These are phyloP conservation scores for Delia radicum DNA, from an alignment of 1,140 invertebrate species.

Conservation along the genomic window DNA sequence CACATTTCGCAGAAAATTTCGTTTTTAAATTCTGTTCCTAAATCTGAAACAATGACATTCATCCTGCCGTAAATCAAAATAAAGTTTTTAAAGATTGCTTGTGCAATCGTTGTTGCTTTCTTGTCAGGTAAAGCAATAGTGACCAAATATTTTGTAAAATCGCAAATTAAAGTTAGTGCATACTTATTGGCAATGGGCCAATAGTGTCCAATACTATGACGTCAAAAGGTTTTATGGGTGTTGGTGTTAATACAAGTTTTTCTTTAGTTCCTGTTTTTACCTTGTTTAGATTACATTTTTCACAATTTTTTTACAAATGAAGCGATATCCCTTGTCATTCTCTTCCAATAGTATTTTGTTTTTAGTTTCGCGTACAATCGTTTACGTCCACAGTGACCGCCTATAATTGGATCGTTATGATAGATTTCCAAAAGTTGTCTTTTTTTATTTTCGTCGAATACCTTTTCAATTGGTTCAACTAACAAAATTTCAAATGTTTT, in stretches of 20 bases:
- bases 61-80: slow-evolving; percentile 23
- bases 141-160: slow-evolving; percentile 19
- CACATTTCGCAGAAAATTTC: neutral
- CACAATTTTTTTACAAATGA: slow-evolving; percentile 15
- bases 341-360: slow-evolving; percentile 3
- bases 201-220: neutral
- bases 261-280: neutral
- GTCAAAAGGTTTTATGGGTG: neutral
- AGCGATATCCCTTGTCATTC: slow-evolving; percentile 20
- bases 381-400: neutral
- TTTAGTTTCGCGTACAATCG: neutral
- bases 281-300: slow-evolving; percentile 25
- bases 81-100: slow-evolving; percentile 13
- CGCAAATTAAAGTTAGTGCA: neutral
- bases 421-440: neutral
- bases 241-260: neutral
- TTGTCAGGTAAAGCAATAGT: neutral
- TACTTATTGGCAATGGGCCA: neutral
- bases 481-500: slow-evolving; percentile 12
- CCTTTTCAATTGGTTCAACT: neutral
- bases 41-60: slow-evolving; percentile 15
- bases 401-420: neutral
- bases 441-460: neutral
- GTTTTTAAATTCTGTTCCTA: slow-evolving; percentile 18
- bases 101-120: neutral